These are phyloP conservation scores for Prinia subflava DNA, from an alignment of 2,113 vertebrate genomes.

Conservation along the genomic window DNA sequence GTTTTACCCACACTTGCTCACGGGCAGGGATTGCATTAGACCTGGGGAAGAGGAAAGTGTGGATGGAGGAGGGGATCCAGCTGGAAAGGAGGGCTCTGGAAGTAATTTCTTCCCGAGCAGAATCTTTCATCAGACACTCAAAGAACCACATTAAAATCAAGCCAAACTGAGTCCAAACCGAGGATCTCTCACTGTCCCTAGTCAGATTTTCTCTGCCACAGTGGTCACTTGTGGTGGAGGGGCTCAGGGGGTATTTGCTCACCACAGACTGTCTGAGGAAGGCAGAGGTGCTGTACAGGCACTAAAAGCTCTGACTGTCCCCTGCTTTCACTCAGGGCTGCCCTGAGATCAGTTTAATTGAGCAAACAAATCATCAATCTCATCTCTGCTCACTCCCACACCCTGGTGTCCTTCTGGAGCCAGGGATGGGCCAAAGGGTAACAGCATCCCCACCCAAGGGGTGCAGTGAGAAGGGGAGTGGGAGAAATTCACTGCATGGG, in stretches of 20 bases:
- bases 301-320: neutral
- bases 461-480: neutral
- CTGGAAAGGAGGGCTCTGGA: neutral
- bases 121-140: neutral
- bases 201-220: neutral
- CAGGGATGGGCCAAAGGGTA: neutral
- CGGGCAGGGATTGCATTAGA: neutral
- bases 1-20: neutral
- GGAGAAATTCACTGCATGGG: accelerated
- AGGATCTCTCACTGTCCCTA: too few species aligned
- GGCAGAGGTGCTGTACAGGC: neutral
- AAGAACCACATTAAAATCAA: neutral
- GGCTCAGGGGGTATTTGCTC: neutral
- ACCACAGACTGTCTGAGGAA: neutral
- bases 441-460: neutral
- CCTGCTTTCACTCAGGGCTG: neutral
- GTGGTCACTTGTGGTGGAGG: neutral
- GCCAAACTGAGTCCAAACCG: neutral
- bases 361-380: neutral
- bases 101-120: neutral
- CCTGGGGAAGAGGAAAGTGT: neutral
- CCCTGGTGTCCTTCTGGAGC: neutral
- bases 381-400: neutral
- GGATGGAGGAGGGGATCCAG: neutral
- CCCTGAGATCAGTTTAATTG: neutral